Conservation (phyloP, 2,797 vertebrate genomes). For the Sebastes iracundus region DNA sequence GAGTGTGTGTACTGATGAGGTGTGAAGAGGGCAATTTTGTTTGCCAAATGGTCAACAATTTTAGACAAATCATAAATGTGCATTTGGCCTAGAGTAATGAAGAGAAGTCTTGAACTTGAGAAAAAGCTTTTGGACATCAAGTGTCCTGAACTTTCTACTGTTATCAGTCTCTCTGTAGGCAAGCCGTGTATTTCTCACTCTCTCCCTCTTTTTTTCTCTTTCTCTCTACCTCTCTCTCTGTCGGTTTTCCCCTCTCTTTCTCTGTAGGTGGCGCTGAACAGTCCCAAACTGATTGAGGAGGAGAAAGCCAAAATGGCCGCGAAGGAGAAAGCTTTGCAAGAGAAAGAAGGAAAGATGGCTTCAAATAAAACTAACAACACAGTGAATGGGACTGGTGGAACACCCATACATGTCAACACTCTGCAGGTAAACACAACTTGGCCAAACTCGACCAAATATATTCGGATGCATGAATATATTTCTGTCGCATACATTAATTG, state of each 20-base stretch:
- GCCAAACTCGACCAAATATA: background rate
- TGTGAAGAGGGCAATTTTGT: too few relatives aligned
- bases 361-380: constrained; percentile 90
- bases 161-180: background rate
- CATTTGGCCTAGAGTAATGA: too few relatives aligned
- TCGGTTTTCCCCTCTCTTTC: background rate
- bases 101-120: too few relatives aligned
- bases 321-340: constrained; percentile 87
- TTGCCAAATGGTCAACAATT: too few relatives aligned
- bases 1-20: too few relatives aligned
- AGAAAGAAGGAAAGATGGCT: constrained; percentile 84
- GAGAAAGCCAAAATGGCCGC: constrained; percentile 92
- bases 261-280: constrained; percentile 90
- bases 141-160: background rate
- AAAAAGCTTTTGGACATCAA: background rate
- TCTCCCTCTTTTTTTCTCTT: background rate
- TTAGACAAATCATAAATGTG: too few relatives aligned
- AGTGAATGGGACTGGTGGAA: constrained; percentile 93
- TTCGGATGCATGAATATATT: background rate
- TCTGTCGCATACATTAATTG: background rate
- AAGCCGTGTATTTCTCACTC: background rate
- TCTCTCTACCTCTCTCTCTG: background rate
- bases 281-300: constrained; percentile 91
- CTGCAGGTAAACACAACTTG: constrained; percentile 85
- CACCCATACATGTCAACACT: constrained; percentile 94